Base-by-base conservation (phyloP, 2,888 invertebrate genomes). In the Amblyjoppa proteus region DNA sequence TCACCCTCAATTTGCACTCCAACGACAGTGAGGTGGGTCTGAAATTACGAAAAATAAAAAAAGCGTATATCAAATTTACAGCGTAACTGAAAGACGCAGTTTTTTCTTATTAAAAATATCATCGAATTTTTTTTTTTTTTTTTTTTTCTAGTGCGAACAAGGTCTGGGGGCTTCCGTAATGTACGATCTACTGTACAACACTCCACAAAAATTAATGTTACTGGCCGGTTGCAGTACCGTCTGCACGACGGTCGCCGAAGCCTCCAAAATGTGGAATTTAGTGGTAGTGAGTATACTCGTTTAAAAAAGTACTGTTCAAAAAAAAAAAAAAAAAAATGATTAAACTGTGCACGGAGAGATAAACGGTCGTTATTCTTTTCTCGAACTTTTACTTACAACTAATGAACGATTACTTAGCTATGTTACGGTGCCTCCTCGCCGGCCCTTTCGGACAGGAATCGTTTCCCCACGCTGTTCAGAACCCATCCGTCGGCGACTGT, bases 241-340 rank as follows among this genome's bases (percentile, higher is more conserved):
- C 38, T 99, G 99, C 92, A 99, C 99, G 31, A 99, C 99, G 66
- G 99, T 99, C 16, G 99, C 99, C 2, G 99, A 99, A 95, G 99
- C 99, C 61, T 99, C 99, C 81, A 99, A 99, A 95, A 99, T 99
- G 98, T 99, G 99, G 99, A 99, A 99, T 95, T 96, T 99, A 87
- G 98, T 99, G 94, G 99, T 99, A 95, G 99, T 99, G 95, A 96
- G 97, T 96, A 82, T 73, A 73, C 0, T 34, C 53, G 9, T 16
- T 51, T n/a, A 4, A 0, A 25, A 20, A 20, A 20, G 20, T 20
- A 20, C 20, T 20, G 20, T 20, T 20, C 6, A 13, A 53, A 45
- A 45, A 53, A 38, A 25, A 41, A 53, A 28, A 49, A 49, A 49
- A 16, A 49, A 4, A 49, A 49, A 49, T 5, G 3, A 31, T 68